Base-by-base conservation (phyloP, 2,113 vertebrate species). In the Amazona guildingii region DNA sequence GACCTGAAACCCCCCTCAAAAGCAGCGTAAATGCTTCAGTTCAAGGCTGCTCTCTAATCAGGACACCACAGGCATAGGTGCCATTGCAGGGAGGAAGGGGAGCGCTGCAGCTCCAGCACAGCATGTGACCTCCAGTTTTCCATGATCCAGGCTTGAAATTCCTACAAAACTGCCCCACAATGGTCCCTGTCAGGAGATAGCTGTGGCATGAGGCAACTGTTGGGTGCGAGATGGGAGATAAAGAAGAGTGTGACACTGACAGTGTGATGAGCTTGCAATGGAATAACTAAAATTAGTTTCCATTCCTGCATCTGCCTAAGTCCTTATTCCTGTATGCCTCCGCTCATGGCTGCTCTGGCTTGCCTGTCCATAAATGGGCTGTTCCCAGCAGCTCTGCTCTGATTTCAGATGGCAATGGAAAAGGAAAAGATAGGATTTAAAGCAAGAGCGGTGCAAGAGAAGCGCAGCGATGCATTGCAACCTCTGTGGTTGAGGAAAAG, bases 231-330 rank as follows among this genome's bases (percentile, higher is more conserved):
- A 92, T 5, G 92, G 86, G 82, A 97, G 97, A 97, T 97, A 97
- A 95, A 74, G 89, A 75, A 31, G 90, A 85, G 94, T 94, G 96
- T 97, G 96, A 97, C 94, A 94, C 57, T 93, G 95, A 96, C 95
- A 94, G 96, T 95, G 95, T 96, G 97, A 95, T 96, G 96, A 95
- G 95, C 94, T 93, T 84, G 86, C 82, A 59, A 10, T 63, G 92
- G 94, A 96, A 95, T 95, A 96, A 95, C 92, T 96, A 97, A 97
- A 97, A 97, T 96, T 96, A 96, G 95, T 97, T 88, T 85, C 95
- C 86, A 89, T 89, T 92, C 94, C 96, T 94, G 90, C 86, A 86
- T 96, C 83, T 96, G 92, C 84, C 59, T 3, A 8, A 89, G 70
- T 24, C 90, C 48, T 49, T 48, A 57, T 66, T 97, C 83, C 83